These are phyloP conservation scores for Polietes domitor DNA, from an alignment of 2,888 invertebrate genomes.

Conservation along the genomic window DNA sequence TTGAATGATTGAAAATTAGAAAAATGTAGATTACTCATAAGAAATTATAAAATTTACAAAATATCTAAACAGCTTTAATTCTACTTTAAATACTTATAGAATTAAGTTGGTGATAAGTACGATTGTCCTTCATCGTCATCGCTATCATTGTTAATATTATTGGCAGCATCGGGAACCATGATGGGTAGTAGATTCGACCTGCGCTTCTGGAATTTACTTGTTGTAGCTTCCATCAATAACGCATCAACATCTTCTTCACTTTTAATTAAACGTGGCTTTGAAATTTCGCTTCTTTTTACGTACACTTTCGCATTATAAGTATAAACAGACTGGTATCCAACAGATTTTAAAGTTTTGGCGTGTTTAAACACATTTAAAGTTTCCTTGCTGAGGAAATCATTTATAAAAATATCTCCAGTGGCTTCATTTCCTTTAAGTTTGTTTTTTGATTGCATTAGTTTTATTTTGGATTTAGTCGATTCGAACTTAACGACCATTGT, in stretches of 20 bases:
- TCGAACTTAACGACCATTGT: background rate
- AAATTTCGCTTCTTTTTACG: background rate
- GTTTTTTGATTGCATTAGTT: background rate
- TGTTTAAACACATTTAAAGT: background rate
- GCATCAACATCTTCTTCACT: background rate
- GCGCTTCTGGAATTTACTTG: background rate
- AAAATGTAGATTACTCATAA: conserved; percentile 17
- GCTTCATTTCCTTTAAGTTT: no score
- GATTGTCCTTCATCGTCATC: background rate
- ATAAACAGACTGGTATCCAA: background rate
- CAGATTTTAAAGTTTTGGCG: background rate
- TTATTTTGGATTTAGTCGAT: background rate
- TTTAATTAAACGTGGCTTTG: background rate
- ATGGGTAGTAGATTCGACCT: background rate
- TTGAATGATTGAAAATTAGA: conserved; percentile 1
- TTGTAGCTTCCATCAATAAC: background rate
- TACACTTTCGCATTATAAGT: background rate
- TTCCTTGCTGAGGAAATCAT: background rate
- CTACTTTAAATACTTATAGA: background rate
- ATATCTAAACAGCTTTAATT: background rate
- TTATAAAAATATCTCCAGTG: background rate
- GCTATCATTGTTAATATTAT: no score
- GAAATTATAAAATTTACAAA: background rate
- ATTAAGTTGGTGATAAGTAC: background rate
- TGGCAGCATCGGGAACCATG: no score